Evolutionary conservation across 2,113 vertebrate genomes (phyloP).

Genomic region (Ondatra zibethicus): DNA sequence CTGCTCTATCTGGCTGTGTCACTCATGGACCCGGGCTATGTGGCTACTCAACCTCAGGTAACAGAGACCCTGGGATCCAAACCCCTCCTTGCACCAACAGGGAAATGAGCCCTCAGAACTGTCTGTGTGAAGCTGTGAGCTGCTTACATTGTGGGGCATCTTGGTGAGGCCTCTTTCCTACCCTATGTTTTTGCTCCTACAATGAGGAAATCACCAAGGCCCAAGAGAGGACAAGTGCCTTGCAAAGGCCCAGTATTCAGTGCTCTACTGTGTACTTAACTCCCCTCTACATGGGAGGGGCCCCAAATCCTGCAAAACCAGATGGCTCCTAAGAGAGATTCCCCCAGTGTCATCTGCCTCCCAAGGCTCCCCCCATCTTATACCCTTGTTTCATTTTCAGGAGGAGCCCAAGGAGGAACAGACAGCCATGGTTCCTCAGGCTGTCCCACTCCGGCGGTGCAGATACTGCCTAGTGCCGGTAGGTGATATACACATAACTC

Average conservation of each 20-base stretch:
- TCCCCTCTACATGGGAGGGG: neutral
- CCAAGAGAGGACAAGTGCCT: neutral
- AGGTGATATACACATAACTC: neutral
- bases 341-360: neutral
- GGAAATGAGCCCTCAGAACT: neutral
- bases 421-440: constrained; percentile 84
- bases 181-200: neutral
- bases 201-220: neutral
- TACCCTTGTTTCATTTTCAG: constrained; percentile 75
- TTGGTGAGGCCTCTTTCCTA: neutral
- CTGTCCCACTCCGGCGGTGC: constrained; percentile 89
- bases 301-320: neutral
- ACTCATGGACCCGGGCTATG: constrained; percentile 97
- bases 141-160: neutral
- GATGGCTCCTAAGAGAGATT: neutral
- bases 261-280: neutral
- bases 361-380: neutral
- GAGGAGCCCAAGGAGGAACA: constrained; percentile 87
- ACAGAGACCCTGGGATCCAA: neutral
- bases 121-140: neutral
- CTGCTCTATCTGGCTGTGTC: constrained; percentile 95
- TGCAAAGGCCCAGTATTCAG: neutral
- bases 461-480: constrained; percentile 96
- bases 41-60: constrained; percentile 83
- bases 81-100: neutral